These are phyloP conservation scores for Dendrophyllia cribrosa DNA, from an alignment of 64 coral and sea anemone genomes.

Conservation along the genomic window DNA sequence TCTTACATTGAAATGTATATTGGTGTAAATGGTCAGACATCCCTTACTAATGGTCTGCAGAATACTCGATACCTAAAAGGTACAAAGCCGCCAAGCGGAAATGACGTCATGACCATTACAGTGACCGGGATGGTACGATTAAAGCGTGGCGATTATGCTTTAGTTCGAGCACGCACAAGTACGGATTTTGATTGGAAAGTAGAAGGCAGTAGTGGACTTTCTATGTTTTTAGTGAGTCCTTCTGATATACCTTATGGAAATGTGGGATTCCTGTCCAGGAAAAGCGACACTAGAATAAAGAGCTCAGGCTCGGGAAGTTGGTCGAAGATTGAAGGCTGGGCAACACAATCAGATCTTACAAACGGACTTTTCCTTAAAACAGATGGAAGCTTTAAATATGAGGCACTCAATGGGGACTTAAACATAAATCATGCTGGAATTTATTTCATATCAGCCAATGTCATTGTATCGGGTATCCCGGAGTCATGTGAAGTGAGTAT, in stretches of 20 bases:
- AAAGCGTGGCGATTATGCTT: constrained; percentile 56
- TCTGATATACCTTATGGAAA: constrained; percentile 49
- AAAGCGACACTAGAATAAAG: constrained; percentile 71
- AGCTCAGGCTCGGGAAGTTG: constrained; percentile 22
- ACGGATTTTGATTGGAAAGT: constrained; percentile 64
- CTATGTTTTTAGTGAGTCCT: constrained; percentile 71
- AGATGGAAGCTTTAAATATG: constrained; percentile 59
- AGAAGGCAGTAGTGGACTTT: constrained; percentile 57
- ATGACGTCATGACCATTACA: constrained; percentile 48
- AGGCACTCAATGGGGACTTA: constrained; percentile 65
- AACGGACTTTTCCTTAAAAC: constrained; percentile 76
- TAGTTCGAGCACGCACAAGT: constrained; percentile 45
- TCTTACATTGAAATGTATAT: constrained; percentile 65
- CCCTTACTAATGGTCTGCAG: constrained; percentile 64
- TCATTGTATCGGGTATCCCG: constrained; percentile 34
- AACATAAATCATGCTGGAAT: constrained; percentile 63
- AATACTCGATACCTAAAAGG: constrained; percentile 59
- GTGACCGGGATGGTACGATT: constrained; percentile 59
- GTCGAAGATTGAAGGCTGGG: constrained; percentile 74
- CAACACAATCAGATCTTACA: constrained; percentile 66
- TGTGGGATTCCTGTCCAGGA: constrained; percentile 74
- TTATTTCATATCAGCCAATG: constrained; percentile 71
- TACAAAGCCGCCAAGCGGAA: not conserved
- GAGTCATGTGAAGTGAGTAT: constrained; percentile 60
- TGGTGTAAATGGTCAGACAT: constrained; percentile 43